These are phyloP conservation scores for Anoplolepis gracilipes DNA, from an alignment of 1,140 invertebrate genomes.

Conservation along the genomic window DNA sequence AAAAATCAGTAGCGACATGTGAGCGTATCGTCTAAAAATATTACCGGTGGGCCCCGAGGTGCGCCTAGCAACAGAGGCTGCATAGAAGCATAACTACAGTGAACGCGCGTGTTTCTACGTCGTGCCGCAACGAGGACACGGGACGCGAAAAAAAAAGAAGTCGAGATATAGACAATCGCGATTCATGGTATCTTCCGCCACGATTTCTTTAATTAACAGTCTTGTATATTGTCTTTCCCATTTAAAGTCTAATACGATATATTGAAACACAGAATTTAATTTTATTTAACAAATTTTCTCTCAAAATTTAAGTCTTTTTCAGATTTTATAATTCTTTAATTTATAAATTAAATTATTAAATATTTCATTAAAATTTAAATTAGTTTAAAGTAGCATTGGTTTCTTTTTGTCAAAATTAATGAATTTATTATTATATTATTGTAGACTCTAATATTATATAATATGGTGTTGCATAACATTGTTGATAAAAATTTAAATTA, in stretches of 20 bases:
- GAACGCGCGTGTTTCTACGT: constrained; percentile 75
- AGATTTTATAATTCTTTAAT: background rate
- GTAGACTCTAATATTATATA: background rate
- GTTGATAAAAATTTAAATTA: background rate
- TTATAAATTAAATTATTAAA: constrained; percentile 4
- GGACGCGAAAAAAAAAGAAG: constrained; percentile 70
- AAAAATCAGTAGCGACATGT: constrained; percentile 74
- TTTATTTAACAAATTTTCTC: background rate
- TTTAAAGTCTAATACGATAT: constrained; percentile 11
- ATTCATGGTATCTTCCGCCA: background rate
- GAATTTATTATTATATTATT: background rate
- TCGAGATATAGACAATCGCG: constrained; percentile 19
- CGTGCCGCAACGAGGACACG: constrained; percentile 79
- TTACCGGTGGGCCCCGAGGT: constrained; percentile 78
- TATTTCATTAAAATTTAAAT: background rate
- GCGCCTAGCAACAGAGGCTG: constrained; percentile 84
- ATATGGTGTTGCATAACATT: background rate
- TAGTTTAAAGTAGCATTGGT: background rate
- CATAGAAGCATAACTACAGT: constrained; percentile 81
- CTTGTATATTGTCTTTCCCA: background rate
- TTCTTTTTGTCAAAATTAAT: background rate
- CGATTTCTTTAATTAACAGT: constrained; percentile 20
- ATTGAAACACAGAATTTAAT: constrained; percentile 20
- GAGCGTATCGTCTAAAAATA: constrained; percentile 83
- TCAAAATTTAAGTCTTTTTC: background rate